Conservation (phyloP, 2,113 vertebrate species). For the Boleophthalmus pectinirostris region DNA sequence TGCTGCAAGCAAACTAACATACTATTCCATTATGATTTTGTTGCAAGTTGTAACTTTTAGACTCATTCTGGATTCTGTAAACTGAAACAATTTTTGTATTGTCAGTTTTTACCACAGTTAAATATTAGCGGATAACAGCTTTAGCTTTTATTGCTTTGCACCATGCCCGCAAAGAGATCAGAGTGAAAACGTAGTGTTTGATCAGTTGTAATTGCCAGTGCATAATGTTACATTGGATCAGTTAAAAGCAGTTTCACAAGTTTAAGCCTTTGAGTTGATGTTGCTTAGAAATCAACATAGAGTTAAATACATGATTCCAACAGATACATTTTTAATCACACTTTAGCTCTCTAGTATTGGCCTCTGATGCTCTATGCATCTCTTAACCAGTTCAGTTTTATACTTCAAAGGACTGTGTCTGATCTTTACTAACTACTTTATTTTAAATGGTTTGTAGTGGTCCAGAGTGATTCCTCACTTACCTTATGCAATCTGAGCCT, state of each 20-base stretch:
- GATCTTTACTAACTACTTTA: too few species aligned
- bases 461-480: too few species aligned
- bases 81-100: not conserved
- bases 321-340: not conserved
- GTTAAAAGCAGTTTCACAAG: not conserved
- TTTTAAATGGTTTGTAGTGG: too few species aligned
- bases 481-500: too few species aligned
- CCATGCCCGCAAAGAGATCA: not conserved
- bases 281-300: not conserved
- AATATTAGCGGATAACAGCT: not conserved
- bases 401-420: not conserved
- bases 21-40: too few species aligned
- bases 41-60: not conserved
- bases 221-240: too few species aligned
- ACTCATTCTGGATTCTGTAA: not conserved
- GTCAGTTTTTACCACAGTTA: not conserved
- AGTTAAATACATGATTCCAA: not conserved
- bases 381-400: not conserved
- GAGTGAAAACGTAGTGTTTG: not conserved
- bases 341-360: not conserved
- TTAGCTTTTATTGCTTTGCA: not conserved
- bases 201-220: not conserved
- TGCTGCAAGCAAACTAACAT: not conserved
- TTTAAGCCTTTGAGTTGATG: not conserved
- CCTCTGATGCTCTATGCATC: not conserved